Conservation (phyloP, 2,113 vertebrate species). For the Miniopterus natalensis region DNA sequence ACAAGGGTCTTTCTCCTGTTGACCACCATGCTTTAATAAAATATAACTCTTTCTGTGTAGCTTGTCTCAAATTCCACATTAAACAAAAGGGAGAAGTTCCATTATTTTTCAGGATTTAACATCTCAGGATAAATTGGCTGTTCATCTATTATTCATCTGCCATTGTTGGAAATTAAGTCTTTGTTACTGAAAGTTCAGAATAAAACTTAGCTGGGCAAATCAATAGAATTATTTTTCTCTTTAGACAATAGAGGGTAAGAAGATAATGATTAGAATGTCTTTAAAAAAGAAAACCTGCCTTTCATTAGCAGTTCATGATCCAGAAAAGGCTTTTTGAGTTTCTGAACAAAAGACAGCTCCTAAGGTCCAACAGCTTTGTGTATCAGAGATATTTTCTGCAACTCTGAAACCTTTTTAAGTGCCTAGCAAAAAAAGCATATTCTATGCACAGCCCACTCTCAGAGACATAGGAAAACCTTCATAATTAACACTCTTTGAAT, state of each 20-base stretch:
- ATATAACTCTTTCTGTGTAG: neutral
- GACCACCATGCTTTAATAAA: slow-evolving; percentile 11
- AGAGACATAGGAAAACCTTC: neutral
- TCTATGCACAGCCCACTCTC: neutral
- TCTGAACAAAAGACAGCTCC: slow-evolving; percentile 35
- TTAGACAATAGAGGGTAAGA: slow-evolving; percentile 53
- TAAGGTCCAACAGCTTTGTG: slow-evolving; percentile 15
- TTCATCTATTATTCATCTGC: slow-evolving; percentile 45
- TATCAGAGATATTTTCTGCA: slow-evolving; percentile 43
- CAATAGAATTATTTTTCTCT: slow-evolving; percentile 61
- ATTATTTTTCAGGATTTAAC: slow-evolving; percentile 60
- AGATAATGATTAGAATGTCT: slow-evolving; percentile 58
- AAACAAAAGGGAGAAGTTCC: slow-evolving; percentile 36
- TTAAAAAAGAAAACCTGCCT: neutral
- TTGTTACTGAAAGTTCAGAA: slow-evolving; percentile 30
- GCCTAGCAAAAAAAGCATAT: neutral
- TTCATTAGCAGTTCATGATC: slow-evolving; percentile 45
- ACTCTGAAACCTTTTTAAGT: slow-evolving; percentile 39
- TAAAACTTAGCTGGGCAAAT: slow-evolving; percentile 57
- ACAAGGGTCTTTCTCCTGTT: neutral
- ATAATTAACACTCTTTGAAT: neutral
- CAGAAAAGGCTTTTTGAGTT: slow-evolving; percentile 52
- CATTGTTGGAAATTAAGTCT: slow-evolving; percentile 65
- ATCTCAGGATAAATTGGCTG: slow-evolving; percentile 44
- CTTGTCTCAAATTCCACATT: slow-evolving; percentile 23